Evolutionary conservation across 2,888 invertebrate genomes (phyloP).

Genomic region (Rhaphigaster nebulosa): DNA sequence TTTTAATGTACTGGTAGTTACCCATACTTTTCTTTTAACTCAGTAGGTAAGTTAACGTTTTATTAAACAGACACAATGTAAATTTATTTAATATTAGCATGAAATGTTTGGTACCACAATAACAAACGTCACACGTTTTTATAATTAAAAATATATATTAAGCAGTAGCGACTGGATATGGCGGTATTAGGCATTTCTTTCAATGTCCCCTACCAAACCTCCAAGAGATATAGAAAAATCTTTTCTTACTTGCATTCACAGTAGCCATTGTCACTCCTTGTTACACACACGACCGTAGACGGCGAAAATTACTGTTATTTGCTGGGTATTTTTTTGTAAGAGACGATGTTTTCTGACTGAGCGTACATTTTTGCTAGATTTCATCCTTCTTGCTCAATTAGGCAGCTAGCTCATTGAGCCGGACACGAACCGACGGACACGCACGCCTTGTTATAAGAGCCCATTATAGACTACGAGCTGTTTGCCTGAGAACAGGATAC

Average conservation of each 20-base stretch:
- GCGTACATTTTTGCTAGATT: conserved; percentile 22
- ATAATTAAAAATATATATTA: not conserved
- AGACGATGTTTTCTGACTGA: not conserved
- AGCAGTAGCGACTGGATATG: not conserved
- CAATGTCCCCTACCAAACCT: not conserved
- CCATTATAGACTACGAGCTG: not conserved
- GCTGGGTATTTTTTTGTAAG: not conserved
- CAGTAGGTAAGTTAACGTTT: too few species aligned
- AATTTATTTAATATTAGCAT: too few species aligned
- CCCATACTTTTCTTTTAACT: too few species aligned
- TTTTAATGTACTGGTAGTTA: too few species aligned
- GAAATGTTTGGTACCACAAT: too few species aligned
- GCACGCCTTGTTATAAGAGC: conserved; percentile 29
- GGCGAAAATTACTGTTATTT: conserved; percentile 16
- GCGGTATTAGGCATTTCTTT: not conserved
- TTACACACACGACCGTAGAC: not conserved
- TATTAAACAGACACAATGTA: too few species aligned
- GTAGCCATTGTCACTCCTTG: not conserved
- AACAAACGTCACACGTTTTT: too few species aligned
- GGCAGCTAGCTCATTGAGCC: conserved; percentile 31
- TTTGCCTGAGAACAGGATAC: not conserved
- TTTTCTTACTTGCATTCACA: not conserved
- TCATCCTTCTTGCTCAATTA: conserved; percentile 37
- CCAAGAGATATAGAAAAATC: not conserved
- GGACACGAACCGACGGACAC: conserved; percentile 15